Evolutionary conservation across 1,140 invertebrate genomes (phyloP), one percentile per base, ranked within the genome.

Genomic region (Campodea augens): DNA sequence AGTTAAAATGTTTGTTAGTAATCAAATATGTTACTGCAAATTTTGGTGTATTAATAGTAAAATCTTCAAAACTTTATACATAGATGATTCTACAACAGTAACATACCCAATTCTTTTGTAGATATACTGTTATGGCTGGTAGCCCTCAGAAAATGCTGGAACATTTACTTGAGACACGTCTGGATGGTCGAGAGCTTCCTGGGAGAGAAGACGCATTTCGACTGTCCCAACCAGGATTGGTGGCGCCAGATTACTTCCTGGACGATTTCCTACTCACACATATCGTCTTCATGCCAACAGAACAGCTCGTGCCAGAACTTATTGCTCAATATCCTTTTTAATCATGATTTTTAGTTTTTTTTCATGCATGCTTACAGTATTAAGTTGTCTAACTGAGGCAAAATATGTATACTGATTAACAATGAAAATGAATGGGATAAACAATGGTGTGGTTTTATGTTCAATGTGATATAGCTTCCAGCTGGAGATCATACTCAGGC

Each of bases 261-360:
- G 83, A 87, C 57, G 84, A 89, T 62, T 87, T 89, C 59, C 65
- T 89, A 36, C 63, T 89, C 13, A 89, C 85, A n/a, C 80, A 89
- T 59, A 78, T 84, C 43, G 77, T 88, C 40, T 89, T 83, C 61
- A 81, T 89, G 71, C 77, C 81, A 12, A 77, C 73, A 41, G 73
- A 80, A 48, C 71, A 79, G 50, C 65, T 89, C 40, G 77, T 83
- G 55, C 71, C 75, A 36, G 76, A 81, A 58, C 67, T 89, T 32
- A 70, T 77, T 51, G 78, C 71, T 68, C 72, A 78, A 75, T 81
- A 78, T 77, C 75, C 75, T 75, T 76, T 73, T 66, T 48, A 51
- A 45, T 49, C 38, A 39, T 38, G 25, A 47, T n/a, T 25, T 19
- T 3, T 18, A 18, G 25, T 24, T 24, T 25, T 24, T 2, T 38